Percentiles rank a stretch among this genome's conserved stretches.
These are phyloP conservation scores for Drosophila quinaria DNA, from an alignment of 2,888 invertebrate genomes.

Conservation along the genomic window DNA sequence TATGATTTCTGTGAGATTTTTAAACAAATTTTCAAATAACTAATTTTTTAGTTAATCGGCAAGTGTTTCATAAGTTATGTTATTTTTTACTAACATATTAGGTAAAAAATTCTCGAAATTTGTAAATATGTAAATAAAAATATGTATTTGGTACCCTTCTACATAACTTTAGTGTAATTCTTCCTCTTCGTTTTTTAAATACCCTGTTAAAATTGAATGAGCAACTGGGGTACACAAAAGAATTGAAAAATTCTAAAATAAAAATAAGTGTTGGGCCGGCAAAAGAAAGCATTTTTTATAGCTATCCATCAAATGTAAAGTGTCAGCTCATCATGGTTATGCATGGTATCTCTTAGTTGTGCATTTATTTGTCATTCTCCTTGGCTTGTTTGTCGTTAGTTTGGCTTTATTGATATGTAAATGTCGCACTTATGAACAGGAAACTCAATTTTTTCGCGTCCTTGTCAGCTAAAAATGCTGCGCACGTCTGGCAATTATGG, in stretches of 20 bases:
- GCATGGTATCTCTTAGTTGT: not conserved
- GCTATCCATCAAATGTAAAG: too few relatives aligned
- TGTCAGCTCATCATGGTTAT: not conserved
- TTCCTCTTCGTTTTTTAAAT: not conserved
- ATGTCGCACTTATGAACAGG: conserved; percentile 45
- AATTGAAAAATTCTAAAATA: not conserved
- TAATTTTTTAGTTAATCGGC: too few relatives aligned
- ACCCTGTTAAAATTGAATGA: not conserved
- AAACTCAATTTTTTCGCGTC: conserved; percentile 37
- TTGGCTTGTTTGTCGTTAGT: conserved; percentile 38
- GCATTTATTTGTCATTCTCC: not conserved
- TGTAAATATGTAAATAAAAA: not conserved
- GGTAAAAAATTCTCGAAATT: too few relatives aligned
- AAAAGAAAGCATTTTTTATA: too few relatives aligned
- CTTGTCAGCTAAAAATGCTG: conserved; percentile 52
- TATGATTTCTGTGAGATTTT: not conserved
- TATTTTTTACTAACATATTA: too few relatives aligned
- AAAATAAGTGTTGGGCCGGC: not conserved
- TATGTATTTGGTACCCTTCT: not conserved
- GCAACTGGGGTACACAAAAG: not conserved
- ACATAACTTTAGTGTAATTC: not conserved
- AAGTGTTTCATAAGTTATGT: too few relatives aligned
- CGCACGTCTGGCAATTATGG: conserved; percentile 76
- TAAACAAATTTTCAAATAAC: too few relatives aligned
- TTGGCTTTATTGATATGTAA: conserved; percentile 57